Conservation (phyloP, 2,113 vertebrate species). For the Clinocottus analis region DNA sequence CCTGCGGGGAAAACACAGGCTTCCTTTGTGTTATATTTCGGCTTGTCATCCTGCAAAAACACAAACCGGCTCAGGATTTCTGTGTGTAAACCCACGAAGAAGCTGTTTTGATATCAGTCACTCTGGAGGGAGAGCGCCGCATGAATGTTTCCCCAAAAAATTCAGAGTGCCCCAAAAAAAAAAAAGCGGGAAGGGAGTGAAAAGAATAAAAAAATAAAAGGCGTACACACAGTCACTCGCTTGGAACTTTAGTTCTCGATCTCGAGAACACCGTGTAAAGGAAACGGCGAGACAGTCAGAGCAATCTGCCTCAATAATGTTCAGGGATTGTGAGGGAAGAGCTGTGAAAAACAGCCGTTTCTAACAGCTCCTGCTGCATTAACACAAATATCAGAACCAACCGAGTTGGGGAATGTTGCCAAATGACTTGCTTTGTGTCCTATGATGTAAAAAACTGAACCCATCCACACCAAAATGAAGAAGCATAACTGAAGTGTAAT, state of each 20-base stretch:
- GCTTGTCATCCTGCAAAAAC: conserved; percentile 67
- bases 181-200: neutral
- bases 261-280: conserved; percentile 22
- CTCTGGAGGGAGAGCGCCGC: conserved; percentile 55
- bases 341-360: neutral
- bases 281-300: conserved; percentile 39
- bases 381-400: neutral
- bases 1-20: conserved; percentile 66
- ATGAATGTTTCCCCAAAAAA: conserved; percentile 46
- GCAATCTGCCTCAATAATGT: conserved; percentile 36
- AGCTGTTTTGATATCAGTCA: conserved; percentile 70
- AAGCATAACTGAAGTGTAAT: neutral
- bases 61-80: conserved; percentile 56
- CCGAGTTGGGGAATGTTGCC: neutral
- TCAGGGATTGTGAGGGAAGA: conserved; percentile 2
- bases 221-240: conserved; percentile 16
- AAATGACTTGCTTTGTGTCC: neutral
- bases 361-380: neutral
- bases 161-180: conserved; percentile 23
- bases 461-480: neutral
- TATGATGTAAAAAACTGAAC: neutral
- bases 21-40: conserved; percentile 71
- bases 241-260: conserved; percentile 34
- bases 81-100: conserved; percentile 64
- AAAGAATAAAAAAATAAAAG: neutral